Evolutionary conservation across 2,888 invertebrate genomes (phyloP), one percentile per base, ranked within the genome.

Genomic region (Cantharis rustica): DNA sequence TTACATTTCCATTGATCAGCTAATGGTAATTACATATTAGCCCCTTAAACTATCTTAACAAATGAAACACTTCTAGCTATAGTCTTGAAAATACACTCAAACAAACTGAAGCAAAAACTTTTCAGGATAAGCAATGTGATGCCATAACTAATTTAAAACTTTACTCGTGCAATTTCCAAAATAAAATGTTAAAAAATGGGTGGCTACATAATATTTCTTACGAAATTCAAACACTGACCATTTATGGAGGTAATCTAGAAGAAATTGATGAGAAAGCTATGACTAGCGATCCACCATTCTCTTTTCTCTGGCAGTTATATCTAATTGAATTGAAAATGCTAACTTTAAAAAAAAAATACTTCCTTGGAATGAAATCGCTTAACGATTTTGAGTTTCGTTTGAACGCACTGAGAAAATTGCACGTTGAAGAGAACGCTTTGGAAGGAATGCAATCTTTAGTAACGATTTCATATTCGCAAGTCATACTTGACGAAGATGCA

Each of bases 361-460:
- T 84, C 71, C 68, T 15, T 16, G 74, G 72, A 61, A 61, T 79
- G 23, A 9, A 20, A 4, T 0, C 0, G 0, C 13, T 80, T 13
- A 10, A 3, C 13, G 23, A 13, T 16, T 79, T 79, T 20, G 20
- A 47, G 69, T 79, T 75, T 69, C 9, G 7, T 10, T 17, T n/a
- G 11, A 13, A 16, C 2, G 7, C 3, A 17, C 17, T 47, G 61
- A 17, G 16, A 62, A 0, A 0, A 9, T 61, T 79, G 10, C 71
- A 2, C 2, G 75, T 83, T 10, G 83, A 84, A 73, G 69, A 78
- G 16, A 77, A 81, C 71, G 72, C 80, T 11, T 74, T 85, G 7
- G 77, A 72, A 15, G 69, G 77, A 15, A 71, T 83, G 26, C 17
- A 73, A 16, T 16, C 31, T 3, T 23, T 85, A 17, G 4, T 27